Base-by-base conservation (phyloP, 2,888 invertebrate genomes). In the Gibbula magus region DNA sequence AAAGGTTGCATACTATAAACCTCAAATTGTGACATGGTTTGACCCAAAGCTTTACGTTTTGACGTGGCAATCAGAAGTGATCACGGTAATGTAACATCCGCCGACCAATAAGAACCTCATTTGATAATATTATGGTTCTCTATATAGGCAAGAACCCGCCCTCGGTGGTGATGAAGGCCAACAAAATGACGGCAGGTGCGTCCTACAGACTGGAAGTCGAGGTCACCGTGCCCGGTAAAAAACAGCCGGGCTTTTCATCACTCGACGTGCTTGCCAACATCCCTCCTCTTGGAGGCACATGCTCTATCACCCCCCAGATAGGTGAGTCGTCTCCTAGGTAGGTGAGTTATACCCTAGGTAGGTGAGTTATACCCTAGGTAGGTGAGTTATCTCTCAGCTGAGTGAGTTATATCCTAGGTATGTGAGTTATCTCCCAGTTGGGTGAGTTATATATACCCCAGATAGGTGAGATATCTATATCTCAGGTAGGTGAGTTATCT, bases 221-320 rank as follows among this genome's bases (percentile, higher is more conserved):
- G 35, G 73, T 78, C 16, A 29, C 53, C 25, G 45, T 74, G 20
- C 56, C 73, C n/a, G 74, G 74, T 16, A 73, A 39, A 22, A 45
- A 39, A n/a, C 18, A 32, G n/a, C 16, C n/a, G 53, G 78, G 78
- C 8, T 73, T 53, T 56, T 29, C 74, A 5, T 70, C 77, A 18
- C 61, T 74, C 16, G 32, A 35, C 16, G n/a, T 80, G 8, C 53
- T 66, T 3, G 74, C 77, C 53, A 80, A 80, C 52, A 73, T 61
- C 29, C 80, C 80, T 22, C 80, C 80, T 32, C 77, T 70, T 4
- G 77, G 77, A 20, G 80, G 80, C 8, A 74, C 73, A 20, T 80
- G 80, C 61, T 22, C 22, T 1, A 61, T 80, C 10, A 45, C 45
- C 5, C 45, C 45, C 45, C 45, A 45, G 45, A 45, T 45, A 8